A percentile compares a stretch with the other conserved stretches of the same genome.
These are phyloP conservation scores for Bacillus rossius DNA, from an alignment of 1,140 invertebrate species.

Conservation along the genomic window DNA sequence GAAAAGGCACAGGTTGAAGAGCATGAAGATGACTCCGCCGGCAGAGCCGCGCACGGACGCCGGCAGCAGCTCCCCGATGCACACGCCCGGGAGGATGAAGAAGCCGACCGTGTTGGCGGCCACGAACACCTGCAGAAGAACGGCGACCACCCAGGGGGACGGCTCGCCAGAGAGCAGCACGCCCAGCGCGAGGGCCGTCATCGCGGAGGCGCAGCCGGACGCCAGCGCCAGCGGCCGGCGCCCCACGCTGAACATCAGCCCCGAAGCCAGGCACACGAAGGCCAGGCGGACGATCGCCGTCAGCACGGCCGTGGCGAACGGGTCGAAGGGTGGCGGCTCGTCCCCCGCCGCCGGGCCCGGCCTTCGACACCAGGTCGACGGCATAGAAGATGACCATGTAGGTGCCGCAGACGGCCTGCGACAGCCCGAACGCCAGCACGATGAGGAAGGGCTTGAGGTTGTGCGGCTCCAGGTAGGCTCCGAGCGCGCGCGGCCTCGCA, in stretches of 20 bases:
- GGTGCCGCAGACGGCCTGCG: slow-evolving; percentile 65
- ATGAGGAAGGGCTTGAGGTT: slow-evolving; percentile 61
- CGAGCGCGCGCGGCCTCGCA: neutral
- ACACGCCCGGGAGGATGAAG: slow-evolving; percentile 60
- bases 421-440: slow-evolving; percentile 60
- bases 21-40: slow-evolving; percentile 61
- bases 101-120: slow-evolving; percentile 64
- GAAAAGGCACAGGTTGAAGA: slow-evolving; percentile 61
- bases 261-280: slow-evolving; percentile 56
- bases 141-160: slow-evolving; percentile 40
- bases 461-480: neutral
- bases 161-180: slow-evolving; percentile 39
- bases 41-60: slow-evolving; percentile 56
- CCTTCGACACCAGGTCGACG: slow-evolving; percentile 56
- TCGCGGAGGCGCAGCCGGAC: slow-evolving; percentile 46
- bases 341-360: slow-evolving; percentile 42
- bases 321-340: slow-evolving; percentile 33
- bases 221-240: slow-evolving; percentile 54
- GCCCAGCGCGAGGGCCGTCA: slow-evolving; percentile 52
- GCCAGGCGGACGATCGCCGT: slow-evolving; percentile 55
- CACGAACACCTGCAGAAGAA: slow-evolving; percentile 56
- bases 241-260: slow-evolving; percentile 54
- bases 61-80: slow-evolving; percentile 65
- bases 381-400: slow-evolving; percentile 70
- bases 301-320: slow-evolving; percentile 54